Percentiles rank a stretch among this genome's conserved stretches.
phyloP scores from a whole-genome alignment of 2,888 invertebrate genomes.

The Philopedon plagiatum region DNA sequence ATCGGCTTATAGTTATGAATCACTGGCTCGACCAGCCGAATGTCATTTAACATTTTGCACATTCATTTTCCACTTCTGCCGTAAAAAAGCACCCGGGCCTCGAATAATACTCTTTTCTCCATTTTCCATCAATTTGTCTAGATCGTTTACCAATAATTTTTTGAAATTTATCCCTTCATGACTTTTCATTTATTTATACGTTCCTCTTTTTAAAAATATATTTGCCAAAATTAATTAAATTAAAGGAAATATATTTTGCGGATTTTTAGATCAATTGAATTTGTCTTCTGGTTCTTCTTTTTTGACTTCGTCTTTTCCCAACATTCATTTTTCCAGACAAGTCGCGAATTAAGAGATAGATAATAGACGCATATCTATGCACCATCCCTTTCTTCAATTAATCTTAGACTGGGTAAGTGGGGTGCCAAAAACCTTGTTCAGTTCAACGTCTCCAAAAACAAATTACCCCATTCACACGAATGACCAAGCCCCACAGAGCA shows the following conservation, averaged over 20 bases:
- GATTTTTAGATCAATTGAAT: slow-evolving; percentile 1
- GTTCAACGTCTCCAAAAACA: too few relatives aligned
- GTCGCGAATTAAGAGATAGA: too few relatives aligned
- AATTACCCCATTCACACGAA: too few relatives aligned
- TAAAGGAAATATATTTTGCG: neutral
- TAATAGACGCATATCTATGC: too few relatives aligned
- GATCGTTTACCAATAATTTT: slow-evolving; percentile 48
- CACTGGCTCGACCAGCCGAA: slow-evolving; percentile 54
- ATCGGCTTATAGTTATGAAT: slow-evolving; percentile 58
- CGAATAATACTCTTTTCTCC: slow-evolving; percentile 38
- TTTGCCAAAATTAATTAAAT: neutral
- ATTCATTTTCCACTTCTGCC: slow-evolving; percentile 42
- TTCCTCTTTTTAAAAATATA: neutral
- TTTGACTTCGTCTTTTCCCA: too few relatives aligned
- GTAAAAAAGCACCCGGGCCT: slow-evolving; percentile 31
- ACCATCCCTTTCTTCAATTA: too few relatives aligned
- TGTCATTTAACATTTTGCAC: slow-evolving; percentile 48
- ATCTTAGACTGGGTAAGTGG: too few relatives aligned
- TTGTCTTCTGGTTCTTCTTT: too few relatives aligned
- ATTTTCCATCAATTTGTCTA: slow-evolving; percentile 44
- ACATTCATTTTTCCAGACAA: too few relatives aligned
- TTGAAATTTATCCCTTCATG: slow-evolving; percentile 15
- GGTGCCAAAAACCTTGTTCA: too few relatives aligned
- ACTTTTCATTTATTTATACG: slow-evolving; percentile 30
- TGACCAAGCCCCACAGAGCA: too few relatives aligned